Evolutionary conservation across 2,797 vertebrate species (phyloP), one percentile per base, ranked within the genome.

Genomic region (Ambastaia sidthimunki): DNA sequence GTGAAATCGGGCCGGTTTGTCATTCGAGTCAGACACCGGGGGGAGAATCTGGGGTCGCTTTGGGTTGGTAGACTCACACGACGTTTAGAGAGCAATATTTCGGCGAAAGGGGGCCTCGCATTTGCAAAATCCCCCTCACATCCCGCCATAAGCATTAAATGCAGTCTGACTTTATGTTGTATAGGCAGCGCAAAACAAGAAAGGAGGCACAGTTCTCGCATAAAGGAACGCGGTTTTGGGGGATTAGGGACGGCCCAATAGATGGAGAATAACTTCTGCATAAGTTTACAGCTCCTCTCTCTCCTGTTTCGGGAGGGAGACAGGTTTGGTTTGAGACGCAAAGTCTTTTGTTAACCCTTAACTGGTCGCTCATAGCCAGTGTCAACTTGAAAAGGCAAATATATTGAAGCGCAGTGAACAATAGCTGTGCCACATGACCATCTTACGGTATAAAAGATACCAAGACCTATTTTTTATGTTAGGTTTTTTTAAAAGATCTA

Each of bases 111-210:
- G 87, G 93, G 92, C 92, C 94, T 95, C 94, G 95, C 93, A 89
- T 93, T 94, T 91, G 96, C 95, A 95, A 97, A 97, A 96, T 55
- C 78, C 82, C 50, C 92, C 95, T 96, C 95, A 94, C 96, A 97
- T 97, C 96, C 92, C 96, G 94, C 96, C 96, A 95, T 96, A 95
- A 98, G 95, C 98, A 98, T 99, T 98, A 97, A 98, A 99, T 98
- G 95, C 96, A 96, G 96, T 96, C 96, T 98, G 98, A 97, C 97
- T 99, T 99, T 98, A 98, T 97, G 97, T 96, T 97, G 95, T 95
- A 95, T 95, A 95, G 95, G 94, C 92, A 94, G 94, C 93, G 93
- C 91, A 89, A 89, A 86, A 94, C 93, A 93, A 94, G 93, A 93
- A 95, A 94, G 94, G 93, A 95, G 93, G 94, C 94, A 93, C 93